These are phyloP conservation scores for Podilymbus podiceps DNA, from an alignment of 2,113 vertebrate genomes.

Conservation along the genomic window DNA sequence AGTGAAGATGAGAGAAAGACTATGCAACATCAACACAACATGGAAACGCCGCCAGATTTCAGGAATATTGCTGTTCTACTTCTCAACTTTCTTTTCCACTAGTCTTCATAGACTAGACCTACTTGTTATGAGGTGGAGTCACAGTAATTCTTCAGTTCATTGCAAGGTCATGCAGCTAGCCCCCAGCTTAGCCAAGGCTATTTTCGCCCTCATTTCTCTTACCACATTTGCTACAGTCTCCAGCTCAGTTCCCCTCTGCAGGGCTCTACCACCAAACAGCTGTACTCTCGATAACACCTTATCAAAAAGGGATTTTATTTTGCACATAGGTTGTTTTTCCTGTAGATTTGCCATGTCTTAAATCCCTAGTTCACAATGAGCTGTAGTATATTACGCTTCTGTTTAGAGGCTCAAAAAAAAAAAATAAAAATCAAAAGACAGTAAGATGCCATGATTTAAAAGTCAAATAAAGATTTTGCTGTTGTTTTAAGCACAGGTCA, in stretches of 20 bases:
- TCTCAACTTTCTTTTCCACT: not conserved
- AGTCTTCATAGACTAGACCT: not conserved
- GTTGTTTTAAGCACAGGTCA: constrained; percentile 27
- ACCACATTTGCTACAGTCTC: not conserved
- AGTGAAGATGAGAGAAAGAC: not conserved
- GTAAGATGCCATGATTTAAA: constrained; percentile 27
- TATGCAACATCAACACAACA: not conserved
- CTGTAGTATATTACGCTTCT: not conserved
- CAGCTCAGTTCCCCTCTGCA: not conserved
- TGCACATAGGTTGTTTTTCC: fast-evolving
- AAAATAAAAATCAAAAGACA: not conserved
- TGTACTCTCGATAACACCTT: not conserved
- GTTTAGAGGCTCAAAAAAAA: not conserved
- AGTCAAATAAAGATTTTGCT: constrained; percentile 53
- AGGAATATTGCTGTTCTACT: not conserved
- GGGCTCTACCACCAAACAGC: not conserved
- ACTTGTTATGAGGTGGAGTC: not conserved
- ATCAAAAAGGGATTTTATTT: not conserved
- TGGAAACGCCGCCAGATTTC: not conserved
- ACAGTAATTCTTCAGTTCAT: not conserved
- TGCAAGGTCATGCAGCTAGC: not conserved
- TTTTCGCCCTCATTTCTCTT: not conserved
- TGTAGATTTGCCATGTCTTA: not conserved
- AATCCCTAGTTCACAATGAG: not conserved
- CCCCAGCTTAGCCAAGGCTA: not conserved